Percentiles rank a stretch among this genome's conserved stretches.
phyloP scores from a whole-genome alignment of 2,888 invertebrate genomes.

The Polydrusus cervinus region DNA sequence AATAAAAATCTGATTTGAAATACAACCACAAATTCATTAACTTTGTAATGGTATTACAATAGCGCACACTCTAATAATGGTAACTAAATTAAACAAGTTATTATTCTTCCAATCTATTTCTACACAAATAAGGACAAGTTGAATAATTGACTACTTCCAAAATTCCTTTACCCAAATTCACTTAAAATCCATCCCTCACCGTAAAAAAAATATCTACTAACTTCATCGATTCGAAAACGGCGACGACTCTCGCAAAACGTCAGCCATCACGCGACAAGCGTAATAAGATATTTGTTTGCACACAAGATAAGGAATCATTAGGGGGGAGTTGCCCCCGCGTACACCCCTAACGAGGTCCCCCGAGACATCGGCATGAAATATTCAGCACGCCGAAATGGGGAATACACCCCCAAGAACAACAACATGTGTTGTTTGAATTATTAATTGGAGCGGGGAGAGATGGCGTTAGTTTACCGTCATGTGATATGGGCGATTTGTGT shows the following conservation, averaged over 20 bases:
- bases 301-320: constrained; percentile 54
- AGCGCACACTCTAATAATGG: too few relatives aligned
- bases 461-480: constrained; percentile 23
- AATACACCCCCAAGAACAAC: constrained; percentile 40
- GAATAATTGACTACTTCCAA: too few relatives aligned
- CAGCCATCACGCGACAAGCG: constrained; percentile 39
- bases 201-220: constrained; percentile 16
- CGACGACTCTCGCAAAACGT: constrained; percentile 26
- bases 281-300: constrained; percentile 54
- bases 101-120: too few relatives aligned
- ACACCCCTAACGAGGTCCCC: constrained; percentile 46
- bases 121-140: too few relatives aligned
- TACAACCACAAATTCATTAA: too few relatives aligned
- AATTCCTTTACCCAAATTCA: neutral
- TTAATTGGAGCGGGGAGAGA: constrained; percentile 33
- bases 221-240: constrained; percentile 26
- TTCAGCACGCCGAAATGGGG: constrained; percentile 48
- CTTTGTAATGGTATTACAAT: too few relatives aligned
- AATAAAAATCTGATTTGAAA: too few relatives aligned
- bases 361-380: constrained; percentile 50
- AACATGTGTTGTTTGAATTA: constrained; percentile 54
- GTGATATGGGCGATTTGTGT: constrained; percentile 23
- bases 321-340: constrained; percentile 31
- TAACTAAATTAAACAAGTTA: too few relatives aligned
- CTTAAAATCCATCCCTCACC: neutral